Conservation (phyloP, 2,113 vertebrate species). For the Phoenicopterus ruber region DNA sequence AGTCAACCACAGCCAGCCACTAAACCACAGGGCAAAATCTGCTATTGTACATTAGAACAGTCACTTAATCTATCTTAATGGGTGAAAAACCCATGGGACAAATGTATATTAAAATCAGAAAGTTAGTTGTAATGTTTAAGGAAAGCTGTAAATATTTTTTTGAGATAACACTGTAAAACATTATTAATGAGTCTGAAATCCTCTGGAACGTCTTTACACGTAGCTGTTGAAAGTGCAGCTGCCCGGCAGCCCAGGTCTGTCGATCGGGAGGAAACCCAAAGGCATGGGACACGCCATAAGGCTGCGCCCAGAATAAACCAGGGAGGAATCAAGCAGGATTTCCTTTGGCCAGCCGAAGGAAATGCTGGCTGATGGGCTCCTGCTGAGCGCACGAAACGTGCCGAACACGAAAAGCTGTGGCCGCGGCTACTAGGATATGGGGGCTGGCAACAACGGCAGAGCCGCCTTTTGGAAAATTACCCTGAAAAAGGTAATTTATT, state of each 20-base stretch:
- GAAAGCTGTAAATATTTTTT: slow-evolving; percentile 64
- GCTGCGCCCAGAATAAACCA: background rate
- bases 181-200: slow-evolving; percentile 65
- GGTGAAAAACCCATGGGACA: slow-evolving; percentile 73
- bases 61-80: slow-evolving; percentile 89
- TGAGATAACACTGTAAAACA: slow-evolving; percentile 58
- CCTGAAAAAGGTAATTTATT: background rate
- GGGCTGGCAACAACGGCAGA: background rate
- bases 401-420: background rate
- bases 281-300: background rate
- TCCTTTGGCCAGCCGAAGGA: background rate
- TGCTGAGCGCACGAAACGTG: background rate
- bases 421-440: fast-evolving
- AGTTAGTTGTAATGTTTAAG: slow-evolving; percentile 63
- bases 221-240: slow-evolving; percentile 40
- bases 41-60: slow-evolving; percentile 82
- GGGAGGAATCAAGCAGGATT: slow-evolving; percentile 6
- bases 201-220: slow-evolving; percentile 8
- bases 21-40: slow-evolving; percentile 79
- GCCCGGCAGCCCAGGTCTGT: background rate
- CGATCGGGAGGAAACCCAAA: background rate
- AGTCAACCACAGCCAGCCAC: slow-evolving; percentile 82
- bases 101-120: slow-evolving; percentile 70
- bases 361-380: background rate
- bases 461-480: background rate